Evolutionary conservation across 2,113 vertebrate genomes (phyloP).

Genomic region (Mus pahari): DNA sequence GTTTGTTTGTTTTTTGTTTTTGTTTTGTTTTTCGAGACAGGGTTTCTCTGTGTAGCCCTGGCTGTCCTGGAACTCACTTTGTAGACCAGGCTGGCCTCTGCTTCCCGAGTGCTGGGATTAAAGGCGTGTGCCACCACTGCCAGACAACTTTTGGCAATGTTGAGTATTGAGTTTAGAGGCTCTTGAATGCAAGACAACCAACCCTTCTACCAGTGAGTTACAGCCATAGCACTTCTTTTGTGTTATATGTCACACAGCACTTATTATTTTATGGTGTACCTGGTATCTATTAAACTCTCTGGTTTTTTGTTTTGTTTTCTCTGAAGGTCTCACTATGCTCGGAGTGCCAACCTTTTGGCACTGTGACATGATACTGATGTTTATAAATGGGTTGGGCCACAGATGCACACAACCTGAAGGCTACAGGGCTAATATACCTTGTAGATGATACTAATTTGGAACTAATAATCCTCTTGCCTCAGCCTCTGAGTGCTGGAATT

Average conservation of each 20-base stretch:
- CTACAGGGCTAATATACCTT: not conserved
- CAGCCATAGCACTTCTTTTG: not conserved
- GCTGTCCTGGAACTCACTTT: too few species aligned
- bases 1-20: not conserved
- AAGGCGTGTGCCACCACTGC: too few species aligned
- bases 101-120: too few species aligned
- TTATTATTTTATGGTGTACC: not conserved
- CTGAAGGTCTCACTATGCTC: not conserved
- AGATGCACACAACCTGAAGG: not conserved
- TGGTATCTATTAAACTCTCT: not conserved
- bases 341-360: not conserved
- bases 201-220: not conserved
- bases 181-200: not conserved
- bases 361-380: not conserved
- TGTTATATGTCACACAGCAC: not conserved
- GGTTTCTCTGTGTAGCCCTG: too few species aligned
- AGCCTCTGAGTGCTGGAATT: not conserved
- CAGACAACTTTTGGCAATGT: not conserved
- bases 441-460: too few species aligned
- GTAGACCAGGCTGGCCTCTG: too few species aligned
- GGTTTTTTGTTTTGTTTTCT: not conserved
- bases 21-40: too few species aligned
- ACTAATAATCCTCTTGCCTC: not conserved
- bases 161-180: not conserved
- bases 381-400: not conserved